Evolutionary conservation across 2,797 vertebrate genomes (phyloP), one percentile per base, ranked within the genome.

Genomic region (Bovichtus diacanthus): DNA sequence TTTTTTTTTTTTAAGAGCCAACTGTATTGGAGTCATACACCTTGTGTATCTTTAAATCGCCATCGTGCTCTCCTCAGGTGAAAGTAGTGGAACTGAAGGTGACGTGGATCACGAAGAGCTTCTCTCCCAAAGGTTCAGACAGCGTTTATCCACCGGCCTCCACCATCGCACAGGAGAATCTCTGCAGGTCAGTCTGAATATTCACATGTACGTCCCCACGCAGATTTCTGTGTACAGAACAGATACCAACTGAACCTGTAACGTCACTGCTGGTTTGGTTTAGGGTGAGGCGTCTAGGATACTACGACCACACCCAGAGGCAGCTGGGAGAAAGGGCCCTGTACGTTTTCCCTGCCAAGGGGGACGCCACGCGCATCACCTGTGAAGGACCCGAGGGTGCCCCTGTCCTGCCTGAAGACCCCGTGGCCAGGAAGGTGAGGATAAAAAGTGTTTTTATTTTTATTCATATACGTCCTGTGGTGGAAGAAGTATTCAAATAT

Each of bases 81-180:
- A 97, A 99, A 79, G 98, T 99, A 13, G 97, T 97, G 8, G 97
- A 99, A 78, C 89, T 99, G 23, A 97, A 98, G 77, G 97, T 99
- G 85, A 99, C 96, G 0, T 99, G 98, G 98, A 99, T 99, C 85
- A 99, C 98, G 15, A 99, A 98, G 94, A 99, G 98, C 87, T 99
- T 97, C 92, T 99, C 97, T 73, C 96, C 97, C 39, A 97, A 97
- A 88, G 97, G 98, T 70, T 97, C 96, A 0, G 97, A 99, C 90
- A 98, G 98, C 15, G 97, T 97, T 38, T 98, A 97, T 77, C 98
- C 98, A 15, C 98, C 98, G 29, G 93, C 97, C 31, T 97, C 97
- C 0, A 92, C 97, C 83, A 98, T 99, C 92, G 93, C 96, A 31
- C 97, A 97, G 93, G 97, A 99, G 61, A 96, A 99, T 78, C 95